Evolutionary conservation across 2,113 vertebrate species (phyloP).

Genomic region (Taurulus bubalis): DNA sequence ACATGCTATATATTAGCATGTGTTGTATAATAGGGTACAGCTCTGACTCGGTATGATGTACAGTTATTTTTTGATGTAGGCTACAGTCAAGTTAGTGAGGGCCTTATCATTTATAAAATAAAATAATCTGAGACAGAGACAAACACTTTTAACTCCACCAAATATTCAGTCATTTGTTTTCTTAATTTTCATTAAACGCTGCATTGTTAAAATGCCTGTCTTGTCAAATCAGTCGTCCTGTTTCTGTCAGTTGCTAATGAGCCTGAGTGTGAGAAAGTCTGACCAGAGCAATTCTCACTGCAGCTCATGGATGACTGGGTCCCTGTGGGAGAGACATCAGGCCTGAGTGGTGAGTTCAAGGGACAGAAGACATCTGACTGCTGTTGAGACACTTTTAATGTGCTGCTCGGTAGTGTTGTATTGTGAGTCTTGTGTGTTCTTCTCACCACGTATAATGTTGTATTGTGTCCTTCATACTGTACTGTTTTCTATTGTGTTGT

Average conservation of each 20-base stretch:
- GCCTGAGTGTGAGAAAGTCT: slow-evolving; percentile 75
- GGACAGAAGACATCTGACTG: slow-evolving; percentile 7
- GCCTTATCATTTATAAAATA: too few relatives aligned
- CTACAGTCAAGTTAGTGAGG: not conserved
- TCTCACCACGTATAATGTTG: too few relatives aligned
- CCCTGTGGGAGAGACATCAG: slow-evolving; percentile 28
- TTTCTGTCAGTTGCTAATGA: slow-evolving; percentile 58
- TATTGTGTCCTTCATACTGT: too few relatives aligned
- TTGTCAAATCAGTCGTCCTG: slow-evolving; percentile 45
- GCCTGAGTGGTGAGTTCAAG: slow-evolving; percentile 45
- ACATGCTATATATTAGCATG: not conserved
- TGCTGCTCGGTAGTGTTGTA: too few relatives aligned
- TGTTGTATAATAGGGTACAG: not conserved
- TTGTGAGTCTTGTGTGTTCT: too few relatives aligned
- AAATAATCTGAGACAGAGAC: not conserved
- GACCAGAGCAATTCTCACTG: slow-evolving; percentile 71
- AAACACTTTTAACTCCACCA: not conserved
- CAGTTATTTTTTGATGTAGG: not conserved
- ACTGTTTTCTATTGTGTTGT: too few relatives aligned
- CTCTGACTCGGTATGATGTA: not conserved
- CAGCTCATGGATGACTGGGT: slow-evolving; percentile 73
- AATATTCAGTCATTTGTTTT: not conserved
- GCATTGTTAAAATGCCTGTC: slow-evolving; percentile 39
- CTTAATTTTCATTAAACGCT: not conserved
- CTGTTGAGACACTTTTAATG: not conserved